A percentile compares a stretch with the other conserved stretches of the same genome.
phyloP scores from a whole-genome alignment of 2,797 vertebrate species.

The Dromococcyx pavoninus region DNA sequence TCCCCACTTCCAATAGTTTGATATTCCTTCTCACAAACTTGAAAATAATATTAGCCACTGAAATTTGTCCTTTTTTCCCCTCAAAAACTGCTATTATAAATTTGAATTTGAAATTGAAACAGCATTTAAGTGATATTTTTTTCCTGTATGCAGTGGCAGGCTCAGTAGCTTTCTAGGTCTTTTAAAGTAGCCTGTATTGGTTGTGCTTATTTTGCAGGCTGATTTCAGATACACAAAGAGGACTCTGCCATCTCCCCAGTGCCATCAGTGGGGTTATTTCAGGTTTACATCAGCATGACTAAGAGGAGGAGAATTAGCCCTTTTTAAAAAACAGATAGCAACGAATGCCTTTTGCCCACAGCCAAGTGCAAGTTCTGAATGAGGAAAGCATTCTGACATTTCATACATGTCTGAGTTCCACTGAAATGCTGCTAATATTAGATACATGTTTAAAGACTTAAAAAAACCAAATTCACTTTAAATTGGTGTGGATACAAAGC shows the following conservation, averaged over 20 bases:
- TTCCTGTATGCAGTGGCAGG: not conserved
- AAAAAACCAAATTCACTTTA: not conserved
- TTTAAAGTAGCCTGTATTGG: not conserved
- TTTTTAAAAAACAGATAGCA: not conserved
- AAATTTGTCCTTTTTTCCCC: not conserved
- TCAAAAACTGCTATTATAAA: not conserved
- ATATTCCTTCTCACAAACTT: not conserved
- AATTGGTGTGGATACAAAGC: not conserved
- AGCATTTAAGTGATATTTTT: not conserved
- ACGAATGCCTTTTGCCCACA: not conserved
- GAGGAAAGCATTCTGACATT: not conserved
- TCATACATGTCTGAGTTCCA: not conserved
- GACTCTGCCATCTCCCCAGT: not conserved
- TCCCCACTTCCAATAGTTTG: not conserved
- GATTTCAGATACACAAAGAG: slow-evolving; percentile 26
- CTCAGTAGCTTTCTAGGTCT: not conserved
- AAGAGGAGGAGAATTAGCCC: not conserved
- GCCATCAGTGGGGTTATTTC: not conserved
- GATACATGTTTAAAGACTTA: not conserved
- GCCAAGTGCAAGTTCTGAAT: not conserved
- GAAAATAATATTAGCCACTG: not conserved
- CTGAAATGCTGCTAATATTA: not conserved
- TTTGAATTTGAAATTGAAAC: not conserved
- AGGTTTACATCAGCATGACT: slow-evolving; percentile 13
- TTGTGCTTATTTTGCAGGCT: not conserved